Evolutionary conservation across 2,888 invertebrate genomes (phyloP).

Genomic region (Hypena proboscidalis): DNA sequence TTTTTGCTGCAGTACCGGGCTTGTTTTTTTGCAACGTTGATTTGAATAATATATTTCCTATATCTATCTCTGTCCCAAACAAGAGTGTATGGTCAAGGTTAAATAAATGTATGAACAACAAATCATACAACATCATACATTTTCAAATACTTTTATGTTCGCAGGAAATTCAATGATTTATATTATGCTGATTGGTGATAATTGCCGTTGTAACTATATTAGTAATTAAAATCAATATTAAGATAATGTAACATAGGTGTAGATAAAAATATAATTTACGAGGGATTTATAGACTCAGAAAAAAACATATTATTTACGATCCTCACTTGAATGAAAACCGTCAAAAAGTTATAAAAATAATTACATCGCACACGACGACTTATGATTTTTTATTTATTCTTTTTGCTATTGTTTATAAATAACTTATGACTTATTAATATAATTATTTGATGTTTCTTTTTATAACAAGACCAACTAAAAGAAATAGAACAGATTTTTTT

Average conservation of each 20-base stretch:
- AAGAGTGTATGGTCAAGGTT: slow-evolving; percentile 2
- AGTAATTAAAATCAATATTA: slow-evolving; percentile 14
- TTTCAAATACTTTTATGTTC: too few species aligned
- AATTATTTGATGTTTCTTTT: too few species aligned
- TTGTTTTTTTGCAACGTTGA: slow-evolving; percentile 29
- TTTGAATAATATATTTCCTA: slow-evolving; percentile 58
- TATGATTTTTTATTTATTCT: too few species aligned
- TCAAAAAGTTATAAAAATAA: too few species aligned
- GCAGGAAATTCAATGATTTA: slow-evolving; percentile 35
- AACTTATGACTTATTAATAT: too few species aligned
- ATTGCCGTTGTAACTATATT: slow-evolving; percentile 13
- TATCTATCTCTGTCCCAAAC: slow-evolving; percentile 50
- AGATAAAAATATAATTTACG: background rate
- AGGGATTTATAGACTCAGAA: background rate
- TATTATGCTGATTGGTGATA: slow-evolving; percentile 13
- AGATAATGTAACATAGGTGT: background rate
- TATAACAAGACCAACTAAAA: too few species aligned
- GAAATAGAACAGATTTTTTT: too few species aligned
- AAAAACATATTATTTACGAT: too few species aligned
- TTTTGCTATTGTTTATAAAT: too few species aligned
- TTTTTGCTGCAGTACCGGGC: slow-evolving; percentile 8
- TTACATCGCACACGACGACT: too few species aligned
- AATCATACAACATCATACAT: too few species aligned
- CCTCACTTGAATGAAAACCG: too few species aligned
- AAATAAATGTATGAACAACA: background rate